Percentiles rank a stretch among this genome's conserved stretches.
Conservation (phyloP, 2,113 vertebrate species). For the Dicaeum eximium region DNA sequence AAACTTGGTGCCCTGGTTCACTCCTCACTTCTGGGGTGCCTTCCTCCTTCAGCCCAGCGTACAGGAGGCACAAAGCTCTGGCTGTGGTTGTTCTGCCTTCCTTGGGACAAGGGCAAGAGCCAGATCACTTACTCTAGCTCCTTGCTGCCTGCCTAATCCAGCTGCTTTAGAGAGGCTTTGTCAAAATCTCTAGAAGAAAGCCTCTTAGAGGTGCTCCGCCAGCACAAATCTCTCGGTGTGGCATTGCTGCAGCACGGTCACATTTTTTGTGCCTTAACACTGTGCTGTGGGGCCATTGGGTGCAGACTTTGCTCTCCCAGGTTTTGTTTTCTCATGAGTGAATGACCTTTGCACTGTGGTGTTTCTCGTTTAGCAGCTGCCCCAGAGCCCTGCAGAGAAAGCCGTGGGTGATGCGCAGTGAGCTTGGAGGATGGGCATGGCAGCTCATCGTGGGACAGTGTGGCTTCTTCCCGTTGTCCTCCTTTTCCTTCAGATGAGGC, state of each 20-base stretch:
- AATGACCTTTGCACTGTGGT: conserved; percentile 35
- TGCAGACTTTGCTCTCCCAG: background rate
- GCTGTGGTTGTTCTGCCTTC: background rate
- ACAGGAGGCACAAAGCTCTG: background rate
- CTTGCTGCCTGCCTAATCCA: background rate
- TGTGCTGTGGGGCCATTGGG: background rate
- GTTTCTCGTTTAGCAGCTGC: background rate
- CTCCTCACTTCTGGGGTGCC: background rate
- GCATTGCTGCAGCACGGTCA: background rate
- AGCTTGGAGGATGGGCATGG: background rate
- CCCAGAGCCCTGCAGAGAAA: background rate
- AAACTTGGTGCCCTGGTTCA: background rate
- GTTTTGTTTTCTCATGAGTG: background rate
- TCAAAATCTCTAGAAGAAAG: background rate
- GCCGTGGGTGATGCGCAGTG: fast-evolving
- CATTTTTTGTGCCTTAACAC: background rate
- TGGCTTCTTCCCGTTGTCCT: background rate
- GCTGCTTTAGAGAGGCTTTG: background rate
- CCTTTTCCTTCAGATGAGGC: conserved; percentile 4
- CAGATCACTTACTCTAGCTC: background rate
- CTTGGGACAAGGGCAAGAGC: background rate
- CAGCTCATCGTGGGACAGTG: background rate
- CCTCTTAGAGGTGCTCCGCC: background rate
- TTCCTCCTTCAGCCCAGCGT: background rate
- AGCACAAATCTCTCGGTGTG: fast-evolving